These are phyloP conservation scores for Spialia ferax DNA, from an alignment of 2,888 invertebrate species.

Conservation along the genomic window DNA sequence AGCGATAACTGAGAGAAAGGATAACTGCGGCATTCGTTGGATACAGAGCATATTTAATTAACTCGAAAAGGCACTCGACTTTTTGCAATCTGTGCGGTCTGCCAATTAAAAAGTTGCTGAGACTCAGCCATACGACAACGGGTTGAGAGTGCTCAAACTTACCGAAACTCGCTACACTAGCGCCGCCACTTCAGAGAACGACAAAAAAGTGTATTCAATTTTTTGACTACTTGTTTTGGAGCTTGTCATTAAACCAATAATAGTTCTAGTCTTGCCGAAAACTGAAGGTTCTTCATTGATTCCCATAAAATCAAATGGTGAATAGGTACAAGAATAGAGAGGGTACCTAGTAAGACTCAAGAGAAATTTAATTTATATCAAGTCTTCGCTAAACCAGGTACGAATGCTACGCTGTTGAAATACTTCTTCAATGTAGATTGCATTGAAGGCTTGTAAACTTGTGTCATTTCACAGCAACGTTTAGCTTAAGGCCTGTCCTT, in stretches of 20 bases:
- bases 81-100: conserved; percentile 74
- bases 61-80: conserved; percentile 70
- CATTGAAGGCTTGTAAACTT: too few species aligned
- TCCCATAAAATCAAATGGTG: too few species aligned
- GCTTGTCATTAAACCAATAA: background rate
- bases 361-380: too few species aligned
- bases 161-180: conserved; percentile 58
- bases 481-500: too few species aligned
- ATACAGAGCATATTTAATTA: conserved; percentile 79
- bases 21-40: conserved; percentile 47
- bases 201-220: background rate
- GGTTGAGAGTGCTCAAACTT: conserved; percentile 65
- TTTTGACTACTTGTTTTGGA: background rate
- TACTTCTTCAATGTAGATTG: too few species aligned
- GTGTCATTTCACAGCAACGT: too few species aligned
- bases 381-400: too few species aligned
- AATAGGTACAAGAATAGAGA: too few species aligned
- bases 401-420: too few species aligned
- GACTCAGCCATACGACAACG: conserved; percentile 65
- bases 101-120: conserved; percentile 81
- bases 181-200: conserved; percentile 16
- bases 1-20: conserved; percentile 27
- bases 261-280: too few species aligned
- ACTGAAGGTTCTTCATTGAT: too few species aligned
- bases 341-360: too few species aligned